These are phyloP conservation scores for Cabera pusaria DNA, from an alignment of 2,888 invertebrate genomes.

Conservation along the genomic window DNA sequence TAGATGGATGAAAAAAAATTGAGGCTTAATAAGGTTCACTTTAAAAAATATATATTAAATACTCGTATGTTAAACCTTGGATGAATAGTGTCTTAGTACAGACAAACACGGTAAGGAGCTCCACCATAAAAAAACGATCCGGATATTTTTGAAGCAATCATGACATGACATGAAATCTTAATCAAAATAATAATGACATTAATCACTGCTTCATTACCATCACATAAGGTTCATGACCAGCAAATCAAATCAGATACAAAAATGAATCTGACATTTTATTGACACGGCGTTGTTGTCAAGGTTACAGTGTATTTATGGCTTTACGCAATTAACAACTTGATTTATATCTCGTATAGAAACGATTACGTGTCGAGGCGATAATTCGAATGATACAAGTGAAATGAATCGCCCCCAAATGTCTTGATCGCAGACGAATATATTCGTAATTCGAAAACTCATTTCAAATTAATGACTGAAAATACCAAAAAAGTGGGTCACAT, in stretches of 20 bases:
- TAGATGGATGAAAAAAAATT: too few species aligned
- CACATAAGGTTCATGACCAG: slow-evolving; percentile 18
- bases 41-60: too few species aligned
- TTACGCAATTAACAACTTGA: slow-evolving; percentile 17
- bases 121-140: too few species aligned
- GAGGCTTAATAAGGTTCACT: too few species aligned
- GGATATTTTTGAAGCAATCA: slow-evolving; percentile 5
- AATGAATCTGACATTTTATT: slow-evolving; percentile 17
- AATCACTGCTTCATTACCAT: slow-evolving; percentile 12
- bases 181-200: slow-evolving; percentile 14
- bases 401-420: slow-evolving; percentile 15
- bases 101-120: too few species aligned
- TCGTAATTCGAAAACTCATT: slow-evolving; percentile 1
- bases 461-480: too few species aligned
- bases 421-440: slow-evolving; percentile 4
- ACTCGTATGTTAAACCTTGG: too few species aligned
- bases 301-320: slow-evolving; percentile 13
- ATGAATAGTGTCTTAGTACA: too few species aligned
- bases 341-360: slow-evolving; percentile 18
- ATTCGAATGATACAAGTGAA: slow-evolving; percentile 18
- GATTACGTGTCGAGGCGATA: slow-evolving; percentile 17
- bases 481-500: too few species aligned
- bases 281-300: slow-evolving; percentile 25
- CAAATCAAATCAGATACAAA: slow-evolving; percentile 19
- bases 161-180: slow-evolving; percentile 8